Evolutionary conservation across 1,140 invertebrate genomes (phyloP).

Genomic region (Lordiphosa mommai): DNA sequence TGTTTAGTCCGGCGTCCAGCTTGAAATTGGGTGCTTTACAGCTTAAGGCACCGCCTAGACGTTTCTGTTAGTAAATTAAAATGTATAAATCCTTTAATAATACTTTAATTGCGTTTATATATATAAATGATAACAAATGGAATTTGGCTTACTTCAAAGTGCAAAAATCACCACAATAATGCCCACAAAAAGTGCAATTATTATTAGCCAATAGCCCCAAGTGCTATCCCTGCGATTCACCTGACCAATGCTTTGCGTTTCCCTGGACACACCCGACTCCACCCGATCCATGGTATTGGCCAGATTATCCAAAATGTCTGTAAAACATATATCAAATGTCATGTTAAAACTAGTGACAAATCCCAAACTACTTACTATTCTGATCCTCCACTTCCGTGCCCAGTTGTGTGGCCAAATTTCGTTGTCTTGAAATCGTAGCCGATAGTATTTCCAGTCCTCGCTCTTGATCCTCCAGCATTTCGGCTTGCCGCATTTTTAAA

Average conservation of each 20-base stretch:
- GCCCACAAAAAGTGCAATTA: constrained; percentile 83
- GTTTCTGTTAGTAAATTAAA: constrained; percentile 60
- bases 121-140: background rate
- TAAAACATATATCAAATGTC: constrained; percentile 83
- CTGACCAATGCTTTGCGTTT: constrained; percentile 84
- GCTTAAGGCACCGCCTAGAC: constrained; percentile 74
- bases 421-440: constrained; percentile 88
- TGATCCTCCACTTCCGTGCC: constrained; percentile 89
- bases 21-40: constrained; percentile 64
- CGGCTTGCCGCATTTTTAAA: constrained; percentile 67
- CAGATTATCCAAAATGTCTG: constrained; percentile 89
- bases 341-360: constrained; percentile 84
- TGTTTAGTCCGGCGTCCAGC: constrained; percentile 26
- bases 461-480: constrained; percentile 86
- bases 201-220: constrained; percentile 86
- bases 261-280: constrained; percentile 83
- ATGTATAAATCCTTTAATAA: background rate
- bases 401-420: constrained; percentile 87
- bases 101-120: constrained; percentile 15
- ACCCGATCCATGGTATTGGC: constrained; percentile 87
- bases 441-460: constrained; percentile 87
- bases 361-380: constrained; percentile 89
- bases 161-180: constrained; percentile 79
- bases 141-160: background rate
- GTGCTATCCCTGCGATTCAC: constrained; percentile 86